Evolutionary conservation across 2,797 vertebrate genomes (phyloP), one percentile per base, ranked within the genome.

Genomic region (Silurus lanzhouensis): DNA sequence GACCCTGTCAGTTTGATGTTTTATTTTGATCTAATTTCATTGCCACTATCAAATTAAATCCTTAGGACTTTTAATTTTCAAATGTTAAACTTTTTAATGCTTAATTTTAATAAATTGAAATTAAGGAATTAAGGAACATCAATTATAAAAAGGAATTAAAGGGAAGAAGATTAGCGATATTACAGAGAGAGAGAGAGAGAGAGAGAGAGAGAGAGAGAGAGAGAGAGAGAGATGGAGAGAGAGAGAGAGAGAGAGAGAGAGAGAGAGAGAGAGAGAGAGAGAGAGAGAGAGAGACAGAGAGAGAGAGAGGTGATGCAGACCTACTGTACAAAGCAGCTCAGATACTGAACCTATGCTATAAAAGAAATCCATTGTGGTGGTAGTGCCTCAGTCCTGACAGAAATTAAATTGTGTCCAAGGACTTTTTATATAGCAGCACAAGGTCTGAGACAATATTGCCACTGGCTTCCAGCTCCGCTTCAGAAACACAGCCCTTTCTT

Each of bases 381-480:
- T 91, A 91, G 91, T 93, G 92, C 89, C 91, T 91, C 89, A 92
- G 90, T 91, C 89, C 92, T 93, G 93, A 94, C 92, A 94, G 94
- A 94, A 95, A 95, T 95, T 92, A 94, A 95, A 95, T 95, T 95
- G 93, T 93, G 91, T 94, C 92, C 92, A 92, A 88, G 88, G 93
- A 94, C 93, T 94, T 95, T 94, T 94, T 92, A 93, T 92, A 93
- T 87, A 92, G 91, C 90, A 92, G 91, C 88, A 92, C 90, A 93
- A 90, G 90, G 90, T 93, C 92, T 92, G 89, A 93, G 92, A 92
- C 93, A 91, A 91, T 92, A 92, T 90, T 89, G 88, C 90, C 91
- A 87, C 83, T 84, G 88, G 89, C 87, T 87, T 70, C 83, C 81
- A 86, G 87, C 88, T 83, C 80, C 64, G 90, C 89, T 92, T 90